Evolutionary conservation across 2,113 vertebrate genomes (phyloP), one percentile per base, ranked within the genome.

Genomic region (Neotragus pygmaeus): DNA sequence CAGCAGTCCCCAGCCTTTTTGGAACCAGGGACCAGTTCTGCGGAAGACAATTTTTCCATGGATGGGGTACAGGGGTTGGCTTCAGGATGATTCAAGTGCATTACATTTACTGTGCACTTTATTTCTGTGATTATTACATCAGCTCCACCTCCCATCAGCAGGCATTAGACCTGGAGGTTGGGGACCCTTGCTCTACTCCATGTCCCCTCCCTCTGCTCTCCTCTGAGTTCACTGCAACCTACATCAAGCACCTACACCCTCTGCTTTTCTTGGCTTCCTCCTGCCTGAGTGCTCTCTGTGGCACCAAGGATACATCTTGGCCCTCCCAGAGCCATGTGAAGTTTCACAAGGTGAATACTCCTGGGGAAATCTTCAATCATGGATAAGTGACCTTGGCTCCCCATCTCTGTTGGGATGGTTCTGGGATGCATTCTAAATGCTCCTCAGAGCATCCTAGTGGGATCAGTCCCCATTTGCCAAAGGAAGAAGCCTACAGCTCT

Each of bases 131-230:
- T 43, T 25, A 39, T 73, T 27, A 25, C 6, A 75, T 75, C 70
- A 75, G 70, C 39, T 75, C 70, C 39, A 75, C 70, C 39, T 43
- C 23, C 36, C 6, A 27, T 14, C 39, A 75, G 39, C 70, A 75
- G 70, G 39, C 39, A 43, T 75, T 43, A 43, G 36, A 75, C 39
- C 70, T 27, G 39, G 70, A 75, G 36, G 12, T 7, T 12, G 36
- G 70, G 70, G 39, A 25, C 36, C 11, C 39, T 27, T 27, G 70
- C 1, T 3, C 7, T 8, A 6, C n/a, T 80, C 12, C 27, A 7
- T 0, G 25, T 21, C 30, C 8, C 17, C 2, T 70, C 36, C 13
- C 3, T 70, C 27, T 11, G 5, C 2, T 13, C 25, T 8, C 30
- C 1, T 25, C 75, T 0, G 2, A 9, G 55, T 8, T 83, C 49